A percentile compares a stretch with the other conserved stretches of the same genome.
Evolutionary conservation across 2,113 vertebrate genomes (phyloP).

Genomic region (Paramormyrops kingsleyae): DNA sequence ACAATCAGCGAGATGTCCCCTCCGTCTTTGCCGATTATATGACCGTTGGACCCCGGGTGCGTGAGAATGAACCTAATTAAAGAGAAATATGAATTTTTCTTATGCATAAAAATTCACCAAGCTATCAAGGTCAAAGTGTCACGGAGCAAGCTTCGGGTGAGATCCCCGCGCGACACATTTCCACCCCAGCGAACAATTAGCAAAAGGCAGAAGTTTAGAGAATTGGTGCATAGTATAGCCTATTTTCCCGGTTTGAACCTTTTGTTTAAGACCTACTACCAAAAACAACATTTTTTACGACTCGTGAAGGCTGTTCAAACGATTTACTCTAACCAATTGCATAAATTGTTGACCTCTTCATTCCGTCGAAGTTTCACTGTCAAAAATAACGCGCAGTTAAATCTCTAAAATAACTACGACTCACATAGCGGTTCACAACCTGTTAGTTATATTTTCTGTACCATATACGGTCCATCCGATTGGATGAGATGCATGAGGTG

Average conservation of each 20-base stretch:
- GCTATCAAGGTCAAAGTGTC: conserved; percentile 66
- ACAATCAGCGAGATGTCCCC: conserved; percentile 62
- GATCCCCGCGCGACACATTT: neutral
- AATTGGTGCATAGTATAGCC: conserved; percentile 5
- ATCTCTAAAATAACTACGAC: neutral
- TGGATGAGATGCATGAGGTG: neutral
- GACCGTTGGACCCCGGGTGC: conserved; percentile 55
- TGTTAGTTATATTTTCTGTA: neutral
- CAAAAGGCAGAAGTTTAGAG: conserved; percentile 4
- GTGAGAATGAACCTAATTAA: conserved; percentile 70
- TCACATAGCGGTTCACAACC: neutral
- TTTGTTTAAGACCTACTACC: neutral
- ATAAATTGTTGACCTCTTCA: neutral
- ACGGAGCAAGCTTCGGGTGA: conserved; percentile 29
- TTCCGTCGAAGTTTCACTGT: neutral
- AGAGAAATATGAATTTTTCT: conserved; percentile 64
- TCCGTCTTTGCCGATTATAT: conserved; percentile 56
- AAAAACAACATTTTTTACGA: neutral
- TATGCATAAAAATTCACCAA: conserved; percentile 53
- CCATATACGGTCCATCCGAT: neutral
- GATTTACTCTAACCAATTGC: neutral
- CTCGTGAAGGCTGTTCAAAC: neutral
- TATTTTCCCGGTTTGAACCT: conserved; percentile 7
- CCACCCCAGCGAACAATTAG: conserved; percentile 18
- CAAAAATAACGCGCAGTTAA: neutral